phyloP scores from a whole-genome alignment of 1,140 invertebrate genomes.

The Stegodyphus dumicola region DNA sequence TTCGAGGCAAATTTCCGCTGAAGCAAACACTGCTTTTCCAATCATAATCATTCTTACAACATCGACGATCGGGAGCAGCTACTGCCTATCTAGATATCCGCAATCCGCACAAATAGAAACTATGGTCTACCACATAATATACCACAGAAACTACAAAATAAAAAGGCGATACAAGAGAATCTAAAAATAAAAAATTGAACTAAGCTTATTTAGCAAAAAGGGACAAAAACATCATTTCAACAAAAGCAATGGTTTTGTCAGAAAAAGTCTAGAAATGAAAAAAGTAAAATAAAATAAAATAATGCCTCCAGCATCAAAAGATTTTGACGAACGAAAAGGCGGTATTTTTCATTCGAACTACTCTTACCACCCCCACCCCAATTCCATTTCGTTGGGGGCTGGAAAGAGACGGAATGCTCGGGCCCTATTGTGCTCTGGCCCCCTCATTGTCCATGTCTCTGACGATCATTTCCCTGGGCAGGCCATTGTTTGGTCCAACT shows the following conservation, averaged over 20 bases:
- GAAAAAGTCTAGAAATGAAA: constrained; percentile 22
- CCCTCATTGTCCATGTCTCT: background rate
- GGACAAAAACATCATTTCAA: constrained; percentile 49
- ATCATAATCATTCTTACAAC: too few species aligned
- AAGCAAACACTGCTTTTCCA: too few species aligned
- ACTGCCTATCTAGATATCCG: too few species aligned
- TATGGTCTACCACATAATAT: too few species aligned
- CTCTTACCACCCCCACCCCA: constrained; percentile 18
- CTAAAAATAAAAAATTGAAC: constrained; percentile 17
- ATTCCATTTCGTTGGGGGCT: constrained; percentile 48
- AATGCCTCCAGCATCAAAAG: constrained; percentile 43
- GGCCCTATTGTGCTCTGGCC: constrained; percentile 21
- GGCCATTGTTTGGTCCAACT: constrained; percentile 32
- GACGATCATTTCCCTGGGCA: constrained; percentile 57
- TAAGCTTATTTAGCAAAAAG: constrained; percentile 53
- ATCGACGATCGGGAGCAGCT: too few species aligned
- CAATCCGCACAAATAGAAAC: too few species aligned
- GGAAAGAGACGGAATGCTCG: constrained; percentile 25
- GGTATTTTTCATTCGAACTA: constrained; percentile 58
- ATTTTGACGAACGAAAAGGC: constrained; percentile 57
- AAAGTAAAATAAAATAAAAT: background rate
- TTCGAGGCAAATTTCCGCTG: too few species aligned
- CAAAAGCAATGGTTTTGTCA: constrained; percentile 59
- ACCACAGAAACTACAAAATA: background rate
- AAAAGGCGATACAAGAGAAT: background rate